Conservation (phyloP, 2,888 invertebrate genomes). For the Cantharis nigra region DNA sequence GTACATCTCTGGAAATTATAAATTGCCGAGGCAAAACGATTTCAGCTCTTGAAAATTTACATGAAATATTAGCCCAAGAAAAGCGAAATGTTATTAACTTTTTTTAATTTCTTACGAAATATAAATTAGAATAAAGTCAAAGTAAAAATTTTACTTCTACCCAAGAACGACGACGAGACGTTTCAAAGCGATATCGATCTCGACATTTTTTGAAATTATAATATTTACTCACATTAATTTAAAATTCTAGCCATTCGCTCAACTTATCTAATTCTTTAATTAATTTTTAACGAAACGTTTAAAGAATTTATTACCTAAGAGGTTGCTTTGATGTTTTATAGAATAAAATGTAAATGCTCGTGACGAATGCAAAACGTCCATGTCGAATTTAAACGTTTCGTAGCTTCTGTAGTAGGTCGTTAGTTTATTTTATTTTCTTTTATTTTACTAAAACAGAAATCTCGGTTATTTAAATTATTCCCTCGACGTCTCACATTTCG, state of each 20-base stretch:
- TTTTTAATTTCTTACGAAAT: slow-evolving; percentile 25
- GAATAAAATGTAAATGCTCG: neutral
- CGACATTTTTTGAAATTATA: slow-evolving; percentile 8
- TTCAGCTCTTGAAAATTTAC: slow-evolving; percentile 23
- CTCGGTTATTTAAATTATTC: neutral
- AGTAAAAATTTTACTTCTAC: slow-evolving; percentile 2
- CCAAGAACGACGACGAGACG: neutral
- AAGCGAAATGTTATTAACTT: slow-evolving; percentile 27
- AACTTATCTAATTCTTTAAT: neutral
- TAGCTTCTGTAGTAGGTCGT: neutral
- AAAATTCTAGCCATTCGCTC: neutral
- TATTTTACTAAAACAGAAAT: neutral
- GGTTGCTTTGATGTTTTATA: neutral
- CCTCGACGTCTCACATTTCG: neutral
- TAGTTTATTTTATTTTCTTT: neutral
- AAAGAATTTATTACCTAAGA: neutral
- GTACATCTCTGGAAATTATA: slow-evolving; percentile 19
- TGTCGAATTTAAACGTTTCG: neutral
- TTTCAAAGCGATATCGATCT: slow-evolving; percentile 15
- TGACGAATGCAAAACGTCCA: neutral
- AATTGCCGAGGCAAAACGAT: slow-evolving; percentile 22
- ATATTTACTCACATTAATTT: neutral
- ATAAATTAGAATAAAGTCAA: slow-evolving; percentile 26
- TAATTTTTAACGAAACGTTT: neutral
- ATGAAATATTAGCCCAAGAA: slow-evolving; percentile 22